phyloP scores from a whole-genome alignment of 2,888 invertebrate genomes.

The Melanchra persicariae region DNA sequence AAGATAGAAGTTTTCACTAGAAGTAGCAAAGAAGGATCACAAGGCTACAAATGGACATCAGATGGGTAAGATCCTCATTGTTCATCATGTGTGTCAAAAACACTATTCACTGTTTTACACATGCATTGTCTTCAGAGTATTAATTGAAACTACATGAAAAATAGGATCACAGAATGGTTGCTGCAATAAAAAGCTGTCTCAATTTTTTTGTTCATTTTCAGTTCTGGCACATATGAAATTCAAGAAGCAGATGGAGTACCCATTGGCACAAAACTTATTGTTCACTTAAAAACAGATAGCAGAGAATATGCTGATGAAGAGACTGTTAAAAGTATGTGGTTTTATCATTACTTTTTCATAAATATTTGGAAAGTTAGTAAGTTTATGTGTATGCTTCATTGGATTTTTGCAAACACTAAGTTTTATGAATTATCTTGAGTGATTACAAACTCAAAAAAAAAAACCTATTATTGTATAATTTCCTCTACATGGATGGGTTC shows the following conservation, averaged over 20 bases:
- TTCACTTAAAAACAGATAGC: slow-evolving; percentile 96
- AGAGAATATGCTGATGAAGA: slow-evolving; percentile 97
- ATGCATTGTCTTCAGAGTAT: no score
- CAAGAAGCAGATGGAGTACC: slow-evolving; percentile 96
- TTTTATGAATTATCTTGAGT: no score
- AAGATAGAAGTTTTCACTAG: slow-evolving; percentile 97
- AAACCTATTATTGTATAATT: no score
- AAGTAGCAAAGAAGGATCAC: slow-evolving; percentile 92
- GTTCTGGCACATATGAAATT: slow-evolving; percentile 97
- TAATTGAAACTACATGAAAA: no score
- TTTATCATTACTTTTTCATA: background rate
- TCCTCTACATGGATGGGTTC: no score
- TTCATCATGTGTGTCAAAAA: background rate
- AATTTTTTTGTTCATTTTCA: slow-evolving; percentile 75
- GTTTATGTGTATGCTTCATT: no score
- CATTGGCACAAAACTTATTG: slow-evolving; percentile 97
- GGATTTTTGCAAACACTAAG: no score
- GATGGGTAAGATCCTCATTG: slow-evolving; percentile 93
- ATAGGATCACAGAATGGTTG: background rate
- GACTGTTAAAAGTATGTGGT: slow-evolving; percentile 92
- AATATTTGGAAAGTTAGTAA: background rate
- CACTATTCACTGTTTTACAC: no score
- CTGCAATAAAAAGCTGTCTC: background rate
- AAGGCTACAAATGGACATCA: slow-evolving; percentile 96
- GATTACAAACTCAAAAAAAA: background rate